phyloP scores from a whole-genome alignment of 2,113 vertebrate genomes.

The Caretta caretta region DNA sequence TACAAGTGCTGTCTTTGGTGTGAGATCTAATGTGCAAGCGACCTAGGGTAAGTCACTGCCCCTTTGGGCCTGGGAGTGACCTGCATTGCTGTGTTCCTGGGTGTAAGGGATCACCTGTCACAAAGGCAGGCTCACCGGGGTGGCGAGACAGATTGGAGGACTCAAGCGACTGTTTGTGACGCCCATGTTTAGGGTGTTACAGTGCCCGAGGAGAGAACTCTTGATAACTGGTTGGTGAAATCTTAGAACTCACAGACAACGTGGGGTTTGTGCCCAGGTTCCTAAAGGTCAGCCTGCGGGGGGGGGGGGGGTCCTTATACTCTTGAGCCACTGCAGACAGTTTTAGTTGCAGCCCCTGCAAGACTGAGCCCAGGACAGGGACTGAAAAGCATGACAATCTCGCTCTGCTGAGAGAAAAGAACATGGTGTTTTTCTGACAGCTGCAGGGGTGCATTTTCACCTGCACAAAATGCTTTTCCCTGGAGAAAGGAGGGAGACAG shows the following conservation, averaged over 20 bases:
- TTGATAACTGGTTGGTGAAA: neutral
- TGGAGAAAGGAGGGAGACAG: neutral
- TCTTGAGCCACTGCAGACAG: neutral
- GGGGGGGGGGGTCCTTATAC: neutral
- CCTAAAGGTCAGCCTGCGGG: neutral
- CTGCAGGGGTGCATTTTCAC: neutral
- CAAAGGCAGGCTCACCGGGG: no score
- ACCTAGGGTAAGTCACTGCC: no score
- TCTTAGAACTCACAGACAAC: neutral
- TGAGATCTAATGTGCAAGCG: no score
- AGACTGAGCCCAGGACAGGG: rapidly evolving
- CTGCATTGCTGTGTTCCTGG: no score
- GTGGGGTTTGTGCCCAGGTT: neutral
- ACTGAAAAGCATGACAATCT: rapidly evolving
- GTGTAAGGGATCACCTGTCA: no score
- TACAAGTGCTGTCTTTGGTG: no score
- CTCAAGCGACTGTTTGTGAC: neutral
- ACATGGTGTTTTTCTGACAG: neutral
- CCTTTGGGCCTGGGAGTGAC: no score
- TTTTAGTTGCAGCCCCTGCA: neutral
- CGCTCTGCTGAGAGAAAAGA: neutral
- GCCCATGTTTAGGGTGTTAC: neutral
- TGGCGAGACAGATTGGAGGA: neutral
- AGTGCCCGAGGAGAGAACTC: neutral
- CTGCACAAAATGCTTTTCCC: neutral